Evolutionary conservation across 2,113 vertebrate genomes (phyloP), one percentile per base, ranked within the genome.

Genomic region (Reinhardtius hippoglossoides): DNA sequence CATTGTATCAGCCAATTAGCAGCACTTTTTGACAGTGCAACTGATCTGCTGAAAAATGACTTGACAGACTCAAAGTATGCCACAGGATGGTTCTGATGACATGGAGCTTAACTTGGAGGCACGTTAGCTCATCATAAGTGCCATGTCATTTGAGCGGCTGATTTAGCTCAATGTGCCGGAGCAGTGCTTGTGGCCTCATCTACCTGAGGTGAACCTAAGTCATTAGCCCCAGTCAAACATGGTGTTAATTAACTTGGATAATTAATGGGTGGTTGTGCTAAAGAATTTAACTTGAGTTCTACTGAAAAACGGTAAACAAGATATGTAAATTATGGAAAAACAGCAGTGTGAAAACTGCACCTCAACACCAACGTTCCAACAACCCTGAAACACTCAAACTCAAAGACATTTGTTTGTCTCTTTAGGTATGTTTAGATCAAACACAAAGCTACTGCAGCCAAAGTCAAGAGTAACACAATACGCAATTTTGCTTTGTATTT

Each of bases 241-340:
- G 9, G 35, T 2, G 1, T 18, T 31, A 31, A 31, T 31, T 31
- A 31, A 31, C 6, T 31, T 31, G 31, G 59, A 40, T 69, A 83
- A 81, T 83, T 74, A 76, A 79, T 44, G 55, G 42, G 44, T 26
- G 27, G 54, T 42, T 79, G 54, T 21, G 63, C 74, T 76, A 18
- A 14, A 64, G 56, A 52, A 67, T n/a, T 68, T 63, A 37, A 81
- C 44, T 60, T 20, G 54, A 12, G 18, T 12, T 71, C 44, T 59
- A 71, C 74, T 85, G 83, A 79, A 83, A 85, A 63, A 57, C 63
- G n/a, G 35, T 44, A 59, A 84, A 67, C 60, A 71, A 58, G 42
- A 58, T 65, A 27, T 23, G n/a, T 42, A 46, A 64, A 20, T 46
- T 42, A 7, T 2, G 23, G 42, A 16, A 13, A 14, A 48, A 23